A percentile compares a stretch with the other conserved stretches of the same genome.
Conservation (phyloP, 2,797 vertebrate species). For the Hydrocynus forskahlii region DNA sequence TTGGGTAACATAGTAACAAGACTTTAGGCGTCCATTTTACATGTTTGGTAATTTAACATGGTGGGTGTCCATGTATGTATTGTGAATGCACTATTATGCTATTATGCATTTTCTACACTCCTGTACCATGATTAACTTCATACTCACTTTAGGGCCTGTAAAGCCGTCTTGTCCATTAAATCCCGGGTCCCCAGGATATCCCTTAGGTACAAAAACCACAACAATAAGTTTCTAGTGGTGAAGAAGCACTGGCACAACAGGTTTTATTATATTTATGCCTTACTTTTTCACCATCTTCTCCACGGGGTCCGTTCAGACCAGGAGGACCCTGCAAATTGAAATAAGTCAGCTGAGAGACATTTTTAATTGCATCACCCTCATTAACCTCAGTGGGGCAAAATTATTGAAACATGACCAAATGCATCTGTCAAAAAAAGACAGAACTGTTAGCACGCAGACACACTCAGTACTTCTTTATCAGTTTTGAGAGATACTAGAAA, state of each 20-base stretch:
- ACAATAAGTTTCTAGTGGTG: slow-evolving; percentile 3
- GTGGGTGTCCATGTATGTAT: neutral
- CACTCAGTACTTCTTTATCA: neutral
- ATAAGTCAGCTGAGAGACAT: slow-evolving; percentile 28
- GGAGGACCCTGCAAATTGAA: slow-evolving; percentile 79
- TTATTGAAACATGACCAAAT: slow-evolving; percentile 1
- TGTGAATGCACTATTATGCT: neutral
- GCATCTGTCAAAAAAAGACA: too few relatives aligned
- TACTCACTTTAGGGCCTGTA: slow-evolving; percentile 85
- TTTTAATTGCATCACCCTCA: neutral
- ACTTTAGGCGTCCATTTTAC: neutral
- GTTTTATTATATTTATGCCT: neutral
- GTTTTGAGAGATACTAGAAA: neutral
- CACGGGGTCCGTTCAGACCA: slow-evolving; percentile 83
- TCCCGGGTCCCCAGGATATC: slow-evolving; percentile 78
- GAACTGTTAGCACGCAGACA: too few relatives aligned
- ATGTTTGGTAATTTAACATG: neutral
- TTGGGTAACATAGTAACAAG: neutral
- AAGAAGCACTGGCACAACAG: neutral
- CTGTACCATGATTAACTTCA: neutral
- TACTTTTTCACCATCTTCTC: slow-evolving; percentile 78
- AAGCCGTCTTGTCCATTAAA: slow-evolving; percentile 77
- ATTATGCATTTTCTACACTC: neutral
- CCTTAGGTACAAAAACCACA: slow-evolving; percentile 73
- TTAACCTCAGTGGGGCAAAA: neutral